Evolutionary conservation across 2,888 invertebrate species (phyloP), one percentile per base, ranked within the genome.

Genomic region (Coecobrya sp.): DNA sequence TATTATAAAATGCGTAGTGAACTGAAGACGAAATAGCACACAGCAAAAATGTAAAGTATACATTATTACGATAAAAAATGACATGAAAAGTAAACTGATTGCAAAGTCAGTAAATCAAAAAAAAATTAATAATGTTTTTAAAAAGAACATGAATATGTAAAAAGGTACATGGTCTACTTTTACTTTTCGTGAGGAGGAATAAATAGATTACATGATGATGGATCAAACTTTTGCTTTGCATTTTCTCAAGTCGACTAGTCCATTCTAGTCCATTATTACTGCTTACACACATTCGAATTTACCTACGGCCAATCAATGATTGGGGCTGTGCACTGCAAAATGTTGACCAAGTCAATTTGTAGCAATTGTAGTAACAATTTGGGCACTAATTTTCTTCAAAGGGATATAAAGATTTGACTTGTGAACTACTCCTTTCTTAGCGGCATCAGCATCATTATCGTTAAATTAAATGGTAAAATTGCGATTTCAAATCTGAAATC

Each of bases 131-230:
- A 76, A 76, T 13, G 13, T 45, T 76, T 76, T 76, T 22, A 22
- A 65, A 65, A 27, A 52, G 49, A 36, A n/a, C 62, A 84, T 62
- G 65, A 85, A 59, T 82, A 59, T 59, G 59, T 84, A 68, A 30
- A 68, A 19, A 65, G 27, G 36, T 27, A 42, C 84, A 86, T 30
- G 62, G 22, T 49, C 65, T 68, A 86, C 68, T 49, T 86, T 79
- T 79, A 79, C 65, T 68, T 52, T 68, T 68, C 86, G 86, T 86
- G 86, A 68, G 49, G 86, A 68, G 27, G 86, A 86, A 86, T 86
- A 86, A 65, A 70, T 86, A 68, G 86, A 85, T 85, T 84, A 22
- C 42, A 62, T 36, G 59, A 65, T 10, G 22, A 81, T 22, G 45
- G 62, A 55, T 76, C 8, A 84, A 55, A 84, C n/a, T n/a, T n/a